Base-by-base conservation (phyloP, 2,797 vertebrate genomes). In the Sebastes steindachneri region DNA sequence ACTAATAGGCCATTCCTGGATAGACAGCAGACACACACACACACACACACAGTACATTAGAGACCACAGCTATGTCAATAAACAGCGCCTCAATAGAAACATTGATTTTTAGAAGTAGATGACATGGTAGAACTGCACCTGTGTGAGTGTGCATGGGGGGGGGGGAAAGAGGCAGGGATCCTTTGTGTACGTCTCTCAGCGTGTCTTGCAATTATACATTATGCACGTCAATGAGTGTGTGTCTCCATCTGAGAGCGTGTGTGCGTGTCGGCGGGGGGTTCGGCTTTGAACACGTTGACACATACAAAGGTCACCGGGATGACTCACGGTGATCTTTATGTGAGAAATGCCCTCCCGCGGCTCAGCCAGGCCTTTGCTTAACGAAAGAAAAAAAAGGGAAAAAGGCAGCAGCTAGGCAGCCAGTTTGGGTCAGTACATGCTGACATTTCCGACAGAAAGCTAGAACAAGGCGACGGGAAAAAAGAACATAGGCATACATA, bases 1-100 rank as follows among this genome's bases (percentile, higher is more conserved):
- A 92, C 96, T 98, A 94, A 99, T 96, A 77, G 98, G 98, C 98
- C 98, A 99, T 92, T 99, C 98, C 98, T 99, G 84, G 68, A 94
- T 7, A 87, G 75, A 86, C 7, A 87, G 77, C 66, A 88, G 70
- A 78, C 51, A 55, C 21, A 60, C 29, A 66, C 29, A 74, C 29
- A 65, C 29, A 78, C 51, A 54, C 21, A 60, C 29, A 66, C 25
- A 74, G 67, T 21, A 41, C 54, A 65, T 87, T 72, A 87, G 71
- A 73, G 72, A 2, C 28, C 21, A 66, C 53, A 57, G 37, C 48
- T 23, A 29, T 71, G 66, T 84, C 74, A 77, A 76, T 78, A 51
- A 57, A 82, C 41, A 75, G 28, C 2, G 14, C 28, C 48, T 82
- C 70, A 71, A 51, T 51, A 80, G 68, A 54, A 73, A 78, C 57